Base-by-base conservation (phyloP, 37 sponge, comb jelly and placozoan genomes). In the Mnemiopsis leidyi region DNA sequence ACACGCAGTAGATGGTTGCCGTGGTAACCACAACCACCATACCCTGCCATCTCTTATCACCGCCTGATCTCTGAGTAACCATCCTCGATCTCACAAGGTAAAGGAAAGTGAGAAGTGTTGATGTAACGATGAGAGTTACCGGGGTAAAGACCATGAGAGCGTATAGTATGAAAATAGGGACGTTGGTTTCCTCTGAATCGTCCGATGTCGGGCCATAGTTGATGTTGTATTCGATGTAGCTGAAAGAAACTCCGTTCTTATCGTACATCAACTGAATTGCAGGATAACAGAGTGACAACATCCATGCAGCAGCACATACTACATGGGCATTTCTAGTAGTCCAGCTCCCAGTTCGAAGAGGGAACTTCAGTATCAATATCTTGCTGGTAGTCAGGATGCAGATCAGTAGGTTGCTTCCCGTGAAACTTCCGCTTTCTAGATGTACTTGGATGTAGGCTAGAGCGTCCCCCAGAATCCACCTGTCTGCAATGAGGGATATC, bases 161-260 rank as follows among this genome's bases (percentile, higher is more conserved):
- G 33, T 31, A 13, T 21, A 77, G 16, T 36, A 32, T 9, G 18
- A 34, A 77, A 33, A 77, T 32, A 26, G 33, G 33, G 0, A 34
- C 36, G 1, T 3, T 33, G 18, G 30, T 32, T 77, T 16, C 32
- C 20, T 77, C 13, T 48, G 61, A 13, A 77, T 21, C 33, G 33
- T 77, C 16, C 36, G 30, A 1, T 1, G 32, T 3, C 30, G 79
- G 35, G 0, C 79, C 79, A 32, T 31, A 77, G 79, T 77, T 32
- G 26, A 77, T 77, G 79, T 77, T 77, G 35, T 77, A 77, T 18
- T 77, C 32, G 20, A 77, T 77, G 35, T 33, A 77, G 36, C 79
- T 77, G 36, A 77, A 77, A 1, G 33, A 33, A 28, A 77, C 36
- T 32, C 79, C 79, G 79, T 77, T 26, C 18, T 77, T 28, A 34